A percentile compares a stretch with the other conserved stretches of the same genome.
These are phyloP conservation scores for Dendrolimus houi DNA, from an alignment of 2,888 invertebrate species.

Conservation along the genomic window DNA sequence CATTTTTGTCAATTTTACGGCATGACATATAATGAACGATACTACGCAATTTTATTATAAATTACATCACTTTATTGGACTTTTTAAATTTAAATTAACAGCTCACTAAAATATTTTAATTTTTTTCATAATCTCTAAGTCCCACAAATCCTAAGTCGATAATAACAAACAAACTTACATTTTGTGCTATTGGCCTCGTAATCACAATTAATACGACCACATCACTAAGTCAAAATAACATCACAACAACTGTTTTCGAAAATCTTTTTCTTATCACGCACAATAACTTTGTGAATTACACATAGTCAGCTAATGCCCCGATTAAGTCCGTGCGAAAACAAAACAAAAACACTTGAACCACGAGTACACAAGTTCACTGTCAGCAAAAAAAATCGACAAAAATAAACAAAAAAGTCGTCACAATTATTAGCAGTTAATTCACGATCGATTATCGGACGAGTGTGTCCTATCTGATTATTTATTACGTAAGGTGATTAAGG, in stretches of 20 bases:
- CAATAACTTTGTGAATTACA: slow-evolving; percentile 24
- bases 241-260: neutral
- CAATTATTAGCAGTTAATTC: slow-evolving; percentile 54
- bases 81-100: too few relatives aligned
- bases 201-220: slow-evolving; percentile 40
- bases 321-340: slow-evolving; percentile 52
- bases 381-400: slow-evolving; percentile 20
- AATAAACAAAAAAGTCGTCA: slow-evolving; percentile 31
- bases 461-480: slow-evolving; percentile 59
- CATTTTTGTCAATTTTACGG: too few relatives aligned
- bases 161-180: slow-evolving; percentile 23
- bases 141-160: slow-evolving; percentile 31
- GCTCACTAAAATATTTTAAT: too few relatives aligned
- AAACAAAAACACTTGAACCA: slow-evolving; percentile 43
- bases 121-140: too few relatives aligned
- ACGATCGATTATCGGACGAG: slow-evolving; percentile 66
- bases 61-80: too few relatives aligned
- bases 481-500: slow-evolving; percentile 63
- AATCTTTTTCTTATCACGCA: neutral
- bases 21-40: too few relatives aligned
- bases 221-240: slow-evolving; percentile 23
- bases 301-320: slow-evolving; percentile 57
- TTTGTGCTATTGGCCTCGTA: slow-evolving; percentile 23
- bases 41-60: too few relatives aligned
- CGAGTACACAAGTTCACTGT: slow-evolving; percentile 40